phyloP scores from a whole-genome alignment of 2,113 vertebrate genomes.

The Hemiprocne comata region DNA sequence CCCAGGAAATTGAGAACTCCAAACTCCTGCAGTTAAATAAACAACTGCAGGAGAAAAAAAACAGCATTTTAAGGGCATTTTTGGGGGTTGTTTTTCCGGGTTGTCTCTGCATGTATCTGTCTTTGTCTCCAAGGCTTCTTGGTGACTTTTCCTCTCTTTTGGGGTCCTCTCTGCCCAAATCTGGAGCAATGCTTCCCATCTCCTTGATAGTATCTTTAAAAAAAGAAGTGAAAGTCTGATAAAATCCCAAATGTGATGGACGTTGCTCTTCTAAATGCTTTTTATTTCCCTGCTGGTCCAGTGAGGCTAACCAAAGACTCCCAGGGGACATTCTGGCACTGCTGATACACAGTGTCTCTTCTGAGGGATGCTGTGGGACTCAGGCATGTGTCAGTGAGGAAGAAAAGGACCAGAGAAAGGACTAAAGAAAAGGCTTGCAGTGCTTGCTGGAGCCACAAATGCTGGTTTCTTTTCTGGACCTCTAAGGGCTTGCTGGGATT shows the following conservation, averaged over 20 bases:
- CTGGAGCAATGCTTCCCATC: background rate
- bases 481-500: background rate
- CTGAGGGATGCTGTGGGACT: background rate
- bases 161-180: background rate
- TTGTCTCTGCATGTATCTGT: background rate
- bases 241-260: background rate
- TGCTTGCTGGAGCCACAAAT: background rate
- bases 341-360: background rate
- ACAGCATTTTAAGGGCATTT: background rate
- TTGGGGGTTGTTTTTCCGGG: rapidly evolving
- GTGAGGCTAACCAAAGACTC: background rate
- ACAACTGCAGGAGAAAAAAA: background rate
- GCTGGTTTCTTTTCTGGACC: background rate
- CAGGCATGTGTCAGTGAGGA: rapidly evolving
- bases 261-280: background rate
- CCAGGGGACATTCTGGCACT: background rate
- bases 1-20: constrained; percentile 38
- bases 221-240: background rate
- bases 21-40: constrained; percentile 3
- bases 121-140: background rate
- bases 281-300: background rate
- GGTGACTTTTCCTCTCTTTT: background rate
- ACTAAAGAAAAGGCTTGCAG: no score
- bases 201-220: background rate
- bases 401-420: background rate